These are phyloP conservation scores for Catocala nupta DNA, from an alignment of 2,888 invertebrate genomes.

Conservation along the genomic window DNA sequence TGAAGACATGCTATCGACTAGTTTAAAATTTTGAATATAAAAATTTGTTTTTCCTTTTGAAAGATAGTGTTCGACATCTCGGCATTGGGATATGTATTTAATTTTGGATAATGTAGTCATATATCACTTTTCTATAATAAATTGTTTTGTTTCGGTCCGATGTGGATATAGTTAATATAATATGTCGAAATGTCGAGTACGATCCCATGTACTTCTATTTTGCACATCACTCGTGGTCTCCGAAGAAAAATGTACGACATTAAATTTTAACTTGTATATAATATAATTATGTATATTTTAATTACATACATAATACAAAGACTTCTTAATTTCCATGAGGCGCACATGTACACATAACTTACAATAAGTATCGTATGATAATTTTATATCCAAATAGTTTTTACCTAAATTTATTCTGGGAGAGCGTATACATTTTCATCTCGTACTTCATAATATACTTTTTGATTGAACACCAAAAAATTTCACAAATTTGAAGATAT, in stretches of 20 bases:
- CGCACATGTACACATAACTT: slow-evolving; percentile 85
- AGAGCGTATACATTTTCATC: slow-evolving; percentile 86
- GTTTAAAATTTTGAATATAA: slow-evolving; percentile 85
- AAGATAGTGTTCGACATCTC: slow-evolving; percentile 78
- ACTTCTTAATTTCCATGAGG: slow-evolving; percentile 84
- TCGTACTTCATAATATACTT: slow-evolving; percentile 82
- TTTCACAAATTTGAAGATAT: slow-evolving; percentile 85
- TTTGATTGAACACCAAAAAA: slow-evolving; percentile 86
- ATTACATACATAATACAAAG: slow-evolving; percentile 86
- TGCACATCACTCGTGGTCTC: slow-evolving; percentile 79
- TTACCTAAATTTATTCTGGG: slow-evolving; percentile 84
- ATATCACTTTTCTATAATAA: slow-evolving; percentile 50
- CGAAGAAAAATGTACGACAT: slow-evolving; percentile 83
- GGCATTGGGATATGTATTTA: slow-evolving; percentile 83
- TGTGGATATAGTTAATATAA: slow-evolving; percentile 54
- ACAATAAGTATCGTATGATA: slow-evolving; percentile 82
- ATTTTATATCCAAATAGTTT: slow-evolving; percentile 85
- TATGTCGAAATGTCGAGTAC: slow-evolving; percentile 78
- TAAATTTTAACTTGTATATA: slow-evolving; percentile 84
- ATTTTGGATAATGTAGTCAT: slow-evolving; percentile 59
- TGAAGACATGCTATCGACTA: slow-evolving; percentile 83
- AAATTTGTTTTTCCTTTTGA: slow-evolving; percentile 67
- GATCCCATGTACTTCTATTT: slow-evolving; percentile 68
- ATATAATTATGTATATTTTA: slow-evolving; percentile 85
- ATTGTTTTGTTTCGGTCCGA: slow-evolving; percentile 50